Evolutionary conservation across 2,113 vertebrate genomes (phyloP), one percentile per base, ranked within the genome.

Genomic region (Dunckerocampus dactyliophorus): DNA sequence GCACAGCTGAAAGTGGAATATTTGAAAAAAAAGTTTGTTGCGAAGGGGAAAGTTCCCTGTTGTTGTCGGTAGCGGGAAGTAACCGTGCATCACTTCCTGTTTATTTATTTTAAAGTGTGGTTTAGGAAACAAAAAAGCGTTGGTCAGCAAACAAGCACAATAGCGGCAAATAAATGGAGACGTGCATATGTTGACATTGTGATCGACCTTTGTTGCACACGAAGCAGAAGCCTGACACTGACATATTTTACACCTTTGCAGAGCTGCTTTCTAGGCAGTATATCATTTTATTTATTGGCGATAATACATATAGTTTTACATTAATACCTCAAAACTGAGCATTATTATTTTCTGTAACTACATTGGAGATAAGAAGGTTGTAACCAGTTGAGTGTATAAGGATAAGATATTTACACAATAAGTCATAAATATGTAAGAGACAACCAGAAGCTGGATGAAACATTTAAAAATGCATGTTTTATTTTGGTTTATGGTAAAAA

Each of bases 51-150:
- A 82, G 68, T 85, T 83, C 69, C 67, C 6, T 65, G 14, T 31
- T 52, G 61, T 64, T 71, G 28, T 11, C 16, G 1, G 22, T 80
- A 68, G 54, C 67, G 58, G 50, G 71, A 85, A 88, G 47, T 81
- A 17, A 50, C 50, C 63, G 61, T 45, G 62, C 67, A 63, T 70
- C 46, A 84, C 64, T 75, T 87, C 87, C 85, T 85, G 84, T 84
- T 84, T 83, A 60, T 77, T 83, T 71, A 80, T 69, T 47, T 62
- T 55, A 51, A 13, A 48, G 6, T 31, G 57, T 7, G 62, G 72
- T 69, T 74, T 24, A 43, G 17, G 59, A 48, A 61, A 67, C 54
- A 59, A 77, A 63, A 11, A 22, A 11, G 12, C 56, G 4, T 63
- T 47, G 28, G 61, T 13, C 49, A 52, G 53, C 60, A 63, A 74